Evolutionary conservation across 2,797 vertebrate genomes (phyloP), one percentile per base, ranked within the genome.

Genomic region (Cyclura pinguis): DNA sequence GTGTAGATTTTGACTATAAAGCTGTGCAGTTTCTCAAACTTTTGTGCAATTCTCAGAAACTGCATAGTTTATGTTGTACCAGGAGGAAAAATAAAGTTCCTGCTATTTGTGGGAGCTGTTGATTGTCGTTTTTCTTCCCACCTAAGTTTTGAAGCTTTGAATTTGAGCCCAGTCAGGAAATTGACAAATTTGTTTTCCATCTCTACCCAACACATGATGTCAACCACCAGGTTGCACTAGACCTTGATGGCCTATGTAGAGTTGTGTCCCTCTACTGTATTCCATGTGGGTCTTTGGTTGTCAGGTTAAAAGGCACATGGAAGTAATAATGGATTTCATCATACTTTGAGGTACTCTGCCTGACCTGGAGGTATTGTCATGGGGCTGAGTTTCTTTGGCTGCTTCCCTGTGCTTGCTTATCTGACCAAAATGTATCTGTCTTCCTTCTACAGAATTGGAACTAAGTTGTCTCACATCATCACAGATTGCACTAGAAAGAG

Each of bases 391-490:
- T 85, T 85, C 24, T 64, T n/a, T 55, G 35, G n/a, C 9, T 22
- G 47, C 29, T 82, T n/a, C 27, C n/a, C 12, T 81, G 1, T 59
- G 20, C 0, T 62, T 73, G 10, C 29, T 77, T 47, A n/a, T 80
- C 55, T n/a, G 27, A 76, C 16, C 24, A n/a, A 42, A 59, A 55
- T n/a, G 27, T 67, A 27, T 35, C 18, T n/a, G 27, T 89, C 38
- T 55, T 9, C n/a, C 64, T 89, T 85, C 62, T 76, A 55, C 47
- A 89, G 62, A 69, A 42, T 7, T 59, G n/a, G 50, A 80, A 85
- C n/a, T 32, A 29, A 8, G 27, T 55, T 72, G 62, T 42, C 14
- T 76, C 1, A 16, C 57, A 32, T 32, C 18, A 27, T 22, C 78
- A 20, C 72, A 69, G 86, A 55, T 72, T 13, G 18, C 69, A 29